Evolutionary conservation across 2,797 vertebrate genomes (phyloP), one percentile per base, ranked within the genome.

Genomic region (Rhyacichthys aspro): DNA sequence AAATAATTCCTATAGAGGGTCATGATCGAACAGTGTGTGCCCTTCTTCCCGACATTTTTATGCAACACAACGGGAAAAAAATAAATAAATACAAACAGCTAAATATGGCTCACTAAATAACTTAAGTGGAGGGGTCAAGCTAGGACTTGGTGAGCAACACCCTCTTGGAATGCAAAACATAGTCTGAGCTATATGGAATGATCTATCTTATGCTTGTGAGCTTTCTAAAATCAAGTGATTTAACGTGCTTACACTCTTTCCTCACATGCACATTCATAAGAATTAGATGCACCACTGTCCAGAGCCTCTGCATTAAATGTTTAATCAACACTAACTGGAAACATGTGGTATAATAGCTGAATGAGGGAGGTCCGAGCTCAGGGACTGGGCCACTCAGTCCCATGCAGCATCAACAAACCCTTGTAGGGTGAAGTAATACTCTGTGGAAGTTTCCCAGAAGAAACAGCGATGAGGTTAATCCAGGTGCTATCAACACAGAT

Each of bases 381-480:
- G n/a, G n/a, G n/a, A n/a, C n/a, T n/a, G n/a, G n/a, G 17, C 12
- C n/a, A 55, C 55, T 50, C 44, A n/a, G 49, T 43, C 59, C 34
- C 33, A 1, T 43, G 41, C 59, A 47, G 48, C 3, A 2, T 64
- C 37, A 55, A 48, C 0, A 2, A 28, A 57, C 43, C 67, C 67
- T 73, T 67, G 16, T 49, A 69, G 50, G 65, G 59, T 23, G 39
- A 43, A 67, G 45, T 48, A 49, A 47, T 42, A 74, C 50, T 71
- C 41, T 55, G 39, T 43, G 37, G 42, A 11, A 57, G 66, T 62
- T 66, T 81, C 69, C 70, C 75, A 43, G 62, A 61, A 56, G 59
- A 50, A 9, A 39, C 36, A 10, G 28, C 15, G 11, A 28, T 3
- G 8, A 47, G 38, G 59, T 66, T 63, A 55, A 43, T 49, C 42